phyloP scores from a whole-genome alignment of 2,113 vertebrate species.

The Nanorana parkeri region DNA sequence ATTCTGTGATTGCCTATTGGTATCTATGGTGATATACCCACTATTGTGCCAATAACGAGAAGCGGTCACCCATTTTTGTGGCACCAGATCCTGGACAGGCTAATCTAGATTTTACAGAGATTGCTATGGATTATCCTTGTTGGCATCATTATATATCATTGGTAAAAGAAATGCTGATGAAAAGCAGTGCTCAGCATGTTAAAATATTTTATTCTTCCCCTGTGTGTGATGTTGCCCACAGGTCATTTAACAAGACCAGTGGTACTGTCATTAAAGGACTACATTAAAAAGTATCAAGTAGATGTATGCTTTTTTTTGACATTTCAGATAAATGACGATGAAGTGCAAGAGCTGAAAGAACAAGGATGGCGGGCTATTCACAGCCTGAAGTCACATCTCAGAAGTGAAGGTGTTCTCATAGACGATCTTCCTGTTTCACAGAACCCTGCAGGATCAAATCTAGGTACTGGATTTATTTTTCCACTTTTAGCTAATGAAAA shows the following conservation, averaged over 20 bases:
- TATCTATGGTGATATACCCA: too few relatives aligned
- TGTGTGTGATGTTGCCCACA: background rate
- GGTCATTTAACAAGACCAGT: slow-evolving; percentile 1
- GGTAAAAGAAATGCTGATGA: background rate
- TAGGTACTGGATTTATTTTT: slow-evolving; percentile 19
- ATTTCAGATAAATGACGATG: slow-evolving; percentile 63
- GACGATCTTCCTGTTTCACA: background rate
- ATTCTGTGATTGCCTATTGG: too few relatives aligned
- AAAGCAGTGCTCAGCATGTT: slow-evolving; percentile 3
- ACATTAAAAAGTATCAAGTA: slow-evolving; percentile 26
- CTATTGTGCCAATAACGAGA: too few relatives aligned
- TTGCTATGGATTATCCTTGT: too few relatives aligned
- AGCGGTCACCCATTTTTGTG: too few relatives aligned
- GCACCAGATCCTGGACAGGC: too few relatives aligned
- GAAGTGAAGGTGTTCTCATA: slow-evolving; percentile 15
- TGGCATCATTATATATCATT: too few relatives aligned
- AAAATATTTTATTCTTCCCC: slow-evolving; percentile 14
- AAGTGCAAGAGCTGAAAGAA: slow-evolving; percentile 70
- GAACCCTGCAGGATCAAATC: background rate
- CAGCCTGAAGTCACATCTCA: slow-evolving; percentile 67
- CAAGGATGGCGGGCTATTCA: slow-evolving; percentile 72
- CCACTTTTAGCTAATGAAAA: too few relatives aligned
- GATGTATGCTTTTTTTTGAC: slow-evolving; percentile 2
- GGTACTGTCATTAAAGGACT: slow-evolving; percentile 5
- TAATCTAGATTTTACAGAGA: too few relatives aligned